Evolutionary conservation across 2,888 invertebrate genomes (phyloP).

Genomic region (Ashinkailepas kermadecensis): DNA sequence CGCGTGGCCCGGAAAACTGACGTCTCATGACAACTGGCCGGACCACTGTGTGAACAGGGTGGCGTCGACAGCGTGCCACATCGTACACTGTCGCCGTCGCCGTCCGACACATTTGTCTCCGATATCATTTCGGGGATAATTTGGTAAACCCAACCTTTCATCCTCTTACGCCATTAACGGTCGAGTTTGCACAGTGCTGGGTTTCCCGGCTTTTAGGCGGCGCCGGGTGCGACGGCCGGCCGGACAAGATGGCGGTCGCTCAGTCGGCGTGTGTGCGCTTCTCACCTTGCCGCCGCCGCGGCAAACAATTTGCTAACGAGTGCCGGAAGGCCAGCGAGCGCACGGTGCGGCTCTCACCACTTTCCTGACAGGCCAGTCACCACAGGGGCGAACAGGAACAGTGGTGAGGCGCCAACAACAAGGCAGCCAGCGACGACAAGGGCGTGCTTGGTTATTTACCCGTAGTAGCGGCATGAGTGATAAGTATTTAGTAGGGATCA

Average conservation of each 20-base stretch:
- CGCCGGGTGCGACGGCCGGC: neutral
- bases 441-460: too few species aligned
- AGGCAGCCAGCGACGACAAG: too few species aligned
- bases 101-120: neutral
- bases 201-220: constrained; percentile 9
- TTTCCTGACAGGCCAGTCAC: too few species aligned
- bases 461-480: too few species aligned
- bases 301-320: constrained; percentile 13
- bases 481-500: too few species aligned
- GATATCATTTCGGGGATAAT: neutral
- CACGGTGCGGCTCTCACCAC: too few species aligned
- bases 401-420: too few species aligned
- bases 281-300: neutral
- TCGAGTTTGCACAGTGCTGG: neutral
- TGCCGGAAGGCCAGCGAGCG: neutral
- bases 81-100: neutral
- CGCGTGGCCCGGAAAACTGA: neutral
- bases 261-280: constrained; percentile 2
- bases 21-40: too few species aligned
- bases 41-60: neutral
- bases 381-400: too few species aligned
- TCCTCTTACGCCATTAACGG: constrained; percentile 19
- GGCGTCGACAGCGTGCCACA: neutral
- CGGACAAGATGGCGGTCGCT: neutral
- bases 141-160: constrained; percentile 21